phyloP scores from a whole-genome alignment of 1,140 invertebrate genomes.

The Phortica variegata region DNA sequence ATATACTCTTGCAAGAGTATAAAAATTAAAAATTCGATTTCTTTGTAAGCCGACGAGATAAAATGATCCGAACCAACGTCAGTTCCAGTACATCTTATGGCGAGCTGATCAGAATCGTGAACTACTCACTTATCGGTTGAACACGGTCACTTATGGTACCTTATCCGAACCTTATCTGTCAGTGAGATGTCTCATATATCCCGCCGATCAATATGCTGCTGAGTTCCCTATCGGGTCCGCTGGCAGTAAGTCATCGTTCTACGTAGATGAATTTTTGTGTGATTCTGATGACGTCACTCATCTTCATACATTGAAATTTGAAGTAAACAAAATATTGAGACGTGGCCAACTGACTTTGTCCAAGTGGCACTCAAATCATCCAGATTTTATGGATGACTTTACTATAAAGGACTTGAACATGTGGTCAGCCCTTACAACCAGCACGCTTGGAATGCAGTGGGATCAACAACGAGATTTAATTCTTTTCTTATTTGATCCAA shows the following conservation, averaged over 20 bases:
- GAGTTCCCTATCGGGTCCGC: not conserved
- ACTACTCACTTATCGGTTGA: not conserved
- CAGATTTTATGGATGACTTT: not conserved
- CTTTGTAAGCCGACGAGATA: too few relatives aligned
- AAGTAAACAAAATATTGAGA: conserved; percentile 34
- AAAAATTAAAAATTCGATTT: too few relatives aligned
- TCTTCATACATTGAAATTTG: conserved; percentile 49
- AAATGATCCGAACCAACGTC: too few relatives aligned
- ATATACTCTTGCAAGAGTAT: too few relatives aligned
- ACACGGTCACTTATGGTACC: not conserved
- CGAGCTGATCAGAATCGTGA: too few relatives aligned
- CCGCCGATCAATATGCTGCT: not conserved
- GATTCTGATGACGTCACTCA: too few relatives aligned
- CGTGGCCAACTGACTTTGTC: conserved; percentile 9
- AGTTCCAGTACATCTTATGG: too few relatives aligned
- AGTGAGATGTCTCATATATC: not conserved
- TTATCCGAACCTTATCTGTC: not conserved
- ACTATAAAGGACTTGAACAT: not conserved
- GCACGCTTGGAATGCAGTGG: not conserved
- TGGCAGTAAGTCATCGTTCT: not conserved
- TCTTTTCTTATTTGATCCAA: not conserved
- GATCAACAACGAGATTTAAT: too few relatives aligned
- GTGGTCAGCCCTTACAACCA: not conserved
- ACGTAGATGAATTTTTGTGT: too few relatives aligned
- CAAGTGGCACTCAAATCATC: conserved; percentile 5